Percentiles rank a stretch among this genome's conserved stretches.
Conservation (phyloP, 2,113 vertebrate genomes). For the Piaya cayana region DNA sequence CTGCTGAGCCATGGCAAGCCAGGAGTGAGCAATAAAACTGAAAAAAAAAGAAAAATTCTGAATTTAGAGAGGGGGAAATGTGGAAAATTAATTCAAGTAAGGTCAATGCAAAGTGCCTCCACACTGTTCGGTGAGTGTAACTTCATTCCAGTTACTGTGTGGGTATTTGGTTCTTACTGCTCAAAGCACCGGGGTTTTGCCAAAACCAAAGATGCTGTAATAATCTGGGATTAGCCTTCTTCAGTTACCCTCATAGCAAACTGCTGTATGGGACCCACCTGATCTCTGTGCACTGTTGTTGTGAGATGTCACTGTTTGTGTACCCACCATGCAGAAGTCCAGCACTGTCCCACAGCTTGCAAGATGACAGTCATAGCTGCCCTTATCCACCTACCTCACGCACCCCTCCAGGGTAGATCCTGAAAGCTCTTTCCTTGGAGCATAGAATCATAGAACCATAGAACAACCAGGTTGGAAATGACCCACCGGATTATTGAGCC, state of each 20-base stretch:
- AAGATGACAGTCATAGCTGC: not conserved
- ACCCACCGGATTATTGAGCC: no score
- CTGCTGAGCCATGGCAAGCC: not conserved
- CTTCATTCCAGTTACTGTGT: accelerated
- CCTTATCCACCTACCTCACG: not conserved
- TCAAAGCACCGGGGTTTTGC: not conserved
- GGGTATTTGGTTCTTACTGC: not conserved
- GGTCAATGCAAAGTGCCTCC: not conserved
- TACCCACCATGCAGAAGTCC: not conserved
- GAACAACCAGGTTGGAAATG: no score
- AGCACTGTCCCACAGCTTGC: not conserved
- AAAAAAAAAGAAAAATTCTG: not conserved
- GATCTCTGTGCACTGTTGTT: not conserved
- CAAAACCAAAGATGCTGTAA: not conserved
- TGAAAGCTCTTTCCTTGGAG: not conserved
- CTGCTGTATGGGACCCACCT: not conserved
- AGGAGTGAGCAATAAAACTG: not conserved
- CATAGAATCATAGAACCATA: no score
- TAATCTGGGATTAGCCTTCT: not conserved
- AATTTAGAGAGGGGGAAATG: not conserved
- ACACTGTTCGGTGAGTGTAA: not conserved
- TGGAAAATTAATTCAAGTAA: not conserved
- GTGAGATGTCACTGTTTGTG: not conserved
- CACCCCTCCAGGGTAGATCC: not conserved
- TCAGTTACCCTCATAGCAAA: not conserved